Evolutionary conservation across 2,888 invertebrate species (phyloP), one percentile per base, ranked within the genome.

Genomic region (Drosophila peninsularis): DNA sequence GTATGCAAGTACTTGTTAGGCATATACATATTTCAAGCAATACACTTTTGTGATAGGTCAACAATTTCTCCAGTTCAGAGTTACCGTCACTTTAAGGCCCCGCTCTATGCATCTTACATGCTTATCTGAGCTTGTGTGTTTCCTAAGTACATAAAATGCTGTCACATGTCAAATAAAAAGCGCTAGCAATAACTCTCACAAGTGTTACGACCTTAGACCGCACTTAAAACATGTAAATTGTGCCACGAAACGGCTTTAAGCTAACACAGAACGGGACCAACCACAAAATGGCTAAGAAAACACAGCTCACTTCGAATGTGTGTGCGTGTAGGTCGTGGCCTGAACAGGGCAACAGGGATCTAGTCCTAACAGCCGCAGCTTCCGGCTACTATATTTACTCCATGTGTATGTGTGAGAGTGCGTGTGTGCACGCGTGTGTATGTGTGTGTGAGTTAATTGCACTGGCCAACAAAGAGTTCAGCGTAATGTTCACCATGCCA

Each of bases 361-460:
- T 24, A 34, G 34, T 39, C 10, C 58, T 41, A 44, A 10, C 63
- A 73, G 42, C 64, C 71, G 36, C 82, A 78, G 62, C 53, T 60
- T 66, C 68, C 21, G 68, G 78, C 74, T 13, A 52, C n/a, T 54
- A 56, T 34, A 24, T 21, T 37, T n/a, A 19, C 11, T 21, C n/a
- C 14, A 7, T 50, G 13, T 14, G 4, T 13, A 32, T 49, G 60
- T 52, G 49, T 50, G 64, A 47, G 62, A n/a, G 5, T 42, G 34
- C 6, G 7, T 14, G 36, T 19, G 52, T 7, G 27, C 1, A 2
- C n/a, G 24, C 5, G 24, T 14, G 5, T 11, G 36, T 34, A 41
- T 32, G n/a, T 24, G 55, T 52, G 55, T n/a, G 62, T 41, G 61
- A 67, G 78, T 75, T 84, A 87, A 87, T 79, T 88, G 73, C 81